A percentile compares a stretch with the other conserved stretches of the same genome.
Conservation (phyloP, 2,888 invertebrate species). For the Branchellion lobata region DNA sequence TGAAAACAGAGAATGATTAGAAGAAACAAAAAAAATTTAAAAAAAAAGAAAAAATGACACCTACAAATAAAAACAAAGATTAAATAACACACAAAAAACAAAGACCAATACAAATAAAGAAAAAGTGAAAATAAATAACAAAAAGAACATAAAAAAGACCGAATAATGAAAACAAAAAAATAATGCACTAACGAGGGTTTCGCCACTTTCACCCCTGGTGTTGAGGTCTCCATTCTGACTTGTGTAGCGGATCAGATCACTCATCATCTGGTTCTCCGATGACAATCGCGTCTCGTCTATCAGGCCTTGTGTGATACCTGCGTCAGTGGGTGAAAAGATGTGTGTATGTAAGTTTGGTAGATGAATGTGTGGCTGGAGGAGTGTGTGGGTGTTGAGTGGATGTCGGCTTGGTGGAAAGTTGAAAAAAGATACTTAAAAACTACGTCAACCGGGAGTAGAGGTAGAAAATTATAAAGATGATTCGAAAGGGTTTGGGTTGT, state of each 20-base stretch:
- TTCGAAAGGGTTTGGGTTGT: no score
- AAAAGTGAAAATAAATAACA: not conserved
- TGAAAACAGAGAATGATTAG: no score
- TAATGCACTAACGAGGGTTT: slow-evolving; percentile 77
- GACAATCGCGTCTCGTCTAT: slow-evolving; percentile 92
- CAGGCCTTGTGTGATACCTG: slow-evolving; percentile 67
- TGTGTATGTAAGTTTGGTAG: not conserved
- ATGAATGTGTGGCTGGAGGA: not conserved
- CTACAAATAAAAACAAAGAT: not conserved
- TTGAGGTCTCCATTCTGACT: slow-evolving; percentile 77
- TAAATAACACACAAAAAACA: not conserved
- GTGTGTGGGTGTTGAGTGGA: not conserved
- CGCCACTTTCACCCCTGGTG: slow-evolving; percentile 80
- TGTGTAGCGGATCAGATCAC: slow-evolving; percentile 74
- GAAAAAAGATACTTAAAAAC: no score
- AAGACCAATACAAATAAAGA: not conserved
- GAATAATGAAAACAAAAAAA: not conserved
- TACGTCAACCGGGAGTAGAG: no score
- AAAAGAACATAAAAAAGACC: not conserved
- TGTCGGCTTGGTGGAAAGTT: no score
- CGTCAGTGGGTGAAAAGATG: not conserved
- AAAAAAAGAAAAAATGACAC: no score
- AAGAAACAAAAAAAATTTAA: no score
- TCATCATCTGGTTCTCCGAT: slow-evolving; percentile 86
- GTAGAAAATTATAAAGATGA: no score